A percentile compares a stretch with the other conserved stretches of the same genome.
Conservation (phyloP, 2,888 invertebrate species). For the Steromphala cineraria region DNA sequence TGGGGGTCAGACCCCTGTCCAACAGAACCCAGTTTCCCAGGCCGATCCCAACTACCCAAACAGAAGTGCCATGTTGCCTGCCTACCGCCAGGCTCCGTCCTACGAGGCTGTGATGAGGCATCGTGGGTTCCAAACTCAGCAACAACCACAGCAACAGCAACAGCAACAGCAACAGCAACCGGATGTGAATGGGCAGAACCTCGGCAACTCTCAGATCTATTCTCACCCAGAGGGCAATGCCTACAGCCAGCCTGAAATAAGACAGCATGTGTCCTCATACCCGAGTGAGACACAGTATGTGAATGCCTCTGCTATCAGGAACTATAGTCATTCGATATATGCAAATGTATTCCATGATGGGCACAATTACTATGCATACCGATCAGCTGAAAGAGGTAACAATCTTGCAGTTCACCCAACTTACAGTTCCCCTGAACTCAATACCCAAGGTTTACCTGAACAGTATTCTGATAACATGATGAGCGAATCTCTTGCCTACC, state of each 20-base stretch:
- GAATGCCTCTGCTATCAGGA: conserved; percentile 56
- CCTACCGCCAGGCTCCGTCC: conserved; percentile 89
- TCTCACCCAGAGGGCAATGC: conserved; percentile 44
- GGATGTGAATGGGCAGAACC: conserved; percentile 40
- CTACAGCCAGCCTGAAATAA: conserved; percentile 68
- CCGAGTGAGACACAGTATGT: conserved; percentile 54
- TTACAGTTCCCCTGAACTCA: conserved; percentile 74
- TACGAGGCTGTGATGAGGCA: conserved; percentile 95
- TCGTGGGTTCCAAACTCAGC: conserved; percentile 49
- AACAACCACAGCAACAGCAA: conserved; percentile 40
- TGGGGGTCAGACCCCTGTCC: not conserved
- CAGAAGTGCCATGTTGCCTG: conserved; percentile 67
- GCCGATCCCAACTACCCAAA: conserved; percentile 51
- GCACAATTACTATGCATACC: conserved; percentile 42
- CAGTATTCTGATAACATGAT: conserved; percentile 56
- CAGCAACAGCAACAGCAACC: conserved; percentile 22
- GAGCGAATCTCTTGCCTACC: conserved; percentile 80
- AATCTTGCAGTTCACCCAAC: conserved; percentile 71
- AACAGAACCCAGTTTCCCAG: conserved; percentile 28
- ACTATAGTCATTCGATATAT: conserved; percentile 59
- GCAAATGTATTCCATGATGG: conserved; percentile 57
- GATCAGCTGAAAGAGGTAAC: conserved; percentile 24
- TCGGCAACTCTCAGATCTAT: conserved; percentile 56
- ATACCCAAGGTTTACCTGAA: conserved; percentile 62
- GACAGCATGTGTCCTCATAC: conserved; percentile 40